Evolutionary conservation across 2,888 invertebrate species (phyloP).

Genomic region (Eupeodes latifasciatus): DNA sequence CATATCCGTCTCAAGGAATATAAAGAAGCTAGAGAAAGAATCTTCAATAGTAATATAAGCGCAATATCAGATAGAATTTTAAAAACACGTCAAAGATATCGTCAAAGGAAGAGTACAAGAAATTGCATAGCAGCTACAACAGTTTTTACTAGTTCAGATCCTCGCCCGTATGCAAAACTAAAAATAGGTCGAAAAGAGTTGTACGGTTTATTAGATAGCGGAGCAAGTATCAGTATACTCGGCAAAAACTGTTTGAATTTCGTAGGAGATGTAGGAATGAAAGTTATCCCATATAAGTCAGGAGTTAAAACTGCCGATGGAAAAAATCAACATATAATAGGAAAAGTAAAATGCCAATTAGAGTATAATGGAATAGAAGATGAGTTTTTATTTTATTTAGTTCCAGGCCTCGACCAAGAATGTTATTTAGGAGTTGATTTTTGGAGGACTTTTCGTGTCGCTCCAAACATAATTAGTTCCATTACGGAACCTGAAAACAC

Average conservation of each 20-base stretch:
- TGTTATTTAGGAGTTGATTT: not conserved
- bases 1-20: no score
- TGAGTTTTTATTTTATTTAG: no score
- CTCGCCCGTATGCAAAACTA: conserved; percentile 9
- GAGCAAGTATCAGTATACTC: no score
- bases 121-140: not conserved
- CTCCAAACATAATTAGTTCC: not conserved
- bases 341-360: no score
- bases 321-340: no score
- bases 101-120: not conserved
- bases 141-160: not conserved
- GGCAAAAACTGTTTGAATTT: not conserved
- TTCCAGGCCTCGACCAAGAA: not conserved
- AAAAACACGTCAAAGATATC: not conserved
- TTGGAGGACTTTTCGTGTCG: not conserved
- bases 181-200: not conserved
- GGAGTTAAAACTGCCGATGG: no score
- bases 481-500: not conserved
- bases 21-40: not conserved
- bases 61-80: not conserved
- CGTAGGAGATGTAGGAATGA: no score
- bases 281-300: no score
- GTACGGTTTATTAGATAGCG: no score
- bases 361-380: no score
- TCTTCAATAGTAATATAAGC: conserved; percentile 6